Conservation (phyloP, 2,113 vertebrate genomes). For the Ranitomeya imitator region DNA sequence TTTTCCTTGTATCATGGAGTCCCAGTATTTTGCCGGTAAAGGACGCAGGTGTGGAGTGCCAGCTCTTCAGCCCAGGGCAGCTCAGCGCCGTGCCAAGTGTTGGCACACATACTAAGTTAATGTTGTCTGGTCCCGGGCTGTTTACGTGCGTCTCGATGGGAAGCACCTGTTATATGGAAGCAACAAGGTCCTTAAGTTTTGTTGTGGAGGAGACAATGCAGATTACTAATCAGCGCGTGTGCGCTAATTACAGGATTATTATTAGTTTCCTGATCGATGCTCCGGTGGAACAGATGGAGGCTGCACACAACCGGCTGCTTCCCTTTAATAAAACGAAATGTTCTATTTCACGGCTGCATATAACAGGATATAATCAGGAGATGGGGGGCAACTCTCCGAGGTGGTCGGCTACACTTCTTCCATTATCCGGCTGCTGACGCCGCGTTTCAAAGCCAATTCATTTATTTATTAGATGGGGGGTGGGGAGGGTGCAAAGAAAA, state of each 20-base stretch:
- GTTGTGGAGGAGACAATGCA: neutral
- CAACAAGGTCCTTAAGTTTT: slow-evolving; percentile 42
- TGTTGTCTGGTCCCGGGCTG: slow-evolving; percentile 2
- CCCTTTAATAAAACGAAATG: slow-evolving; percentile 29
- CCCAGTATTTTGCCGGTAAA: neutral
- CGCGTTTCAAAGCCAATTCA: neutral
- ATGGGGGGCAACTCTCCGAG: neutral
- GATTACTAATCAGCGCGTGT: neutral
- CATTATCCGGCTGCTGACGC: neutral
- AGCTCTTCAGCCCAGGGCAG: slow-evolving; percentile 41
- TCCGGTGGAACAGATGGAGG: slow-evolving; percentile 23
- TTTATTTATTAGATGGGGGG: slow-evolving; percentile 7
- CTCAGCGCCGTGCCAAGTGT: neutral
- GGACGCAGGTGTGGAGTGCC: slow-evolving; percentile 15
- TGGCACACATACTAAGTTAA: neutral
- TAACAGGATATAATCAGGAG: neutral
- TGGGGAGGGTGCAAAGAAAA: neutral
- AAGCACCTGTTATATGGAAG: slow-evolving; percentile 49
- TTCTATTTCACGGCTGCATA: slow-evolving; percentile 12
- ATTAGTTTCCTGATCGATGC: slow-evolving; percentile 17
- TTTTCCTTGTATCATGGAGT: too few species aligned
- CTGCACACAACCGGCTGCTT: neutral
- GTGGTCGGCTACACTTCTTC: neutral
- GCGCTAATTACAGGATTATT: neutral
- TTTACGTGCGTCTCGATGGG: neutral